Conservation (phyloP, 2,888 invertebrate genomes). For the Boloria euphrosyne region DNA sequence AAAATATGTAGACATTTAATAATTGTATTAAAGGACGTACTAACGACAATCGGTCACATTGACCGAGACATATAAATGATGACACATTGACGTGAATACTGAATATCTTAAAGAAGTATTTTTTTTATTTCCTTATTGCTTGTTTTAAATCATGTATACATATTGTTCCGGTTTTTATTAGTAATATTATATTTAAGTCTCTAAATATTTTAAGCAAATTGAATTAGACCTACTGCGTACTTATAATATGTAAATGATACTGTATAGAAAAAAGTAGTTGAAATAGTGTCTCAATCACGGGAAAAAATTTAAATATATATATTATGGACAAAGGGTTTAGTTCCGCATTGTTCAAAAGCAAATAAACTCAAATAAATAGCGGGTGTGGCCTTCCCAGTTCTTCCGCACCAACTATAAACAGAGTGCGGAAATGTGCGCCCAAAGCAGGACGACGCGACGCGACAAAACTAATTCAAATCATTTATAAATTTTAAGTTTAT, state of each 20-base stretch:
- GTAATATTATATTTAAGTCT: slow-evolving; percentile 9
- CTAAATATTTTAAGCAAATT: not conserved
- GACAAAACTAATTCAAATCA: slow-evolving; percentile 29
- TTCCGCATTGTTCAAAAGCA: slow-evolving; percentile 49
- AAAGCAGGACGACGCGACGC: slow-evolving; percentile 19
- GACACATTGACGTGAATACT: slow-evolving; percentile 34
- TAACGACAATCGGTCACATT: not conserved
- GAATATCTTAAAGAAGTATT: slow-evolving; percentile 16
- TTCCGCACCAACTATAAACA: slow-evolving; percentile 75
- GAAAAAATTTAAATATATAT: slow-evolving; percentile 4
- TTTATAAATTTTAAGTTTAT: slow-evolving; percentile 7
- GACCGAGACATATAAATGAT: slow-evolving; percentile 19
- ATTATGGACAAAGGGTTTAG: slow-evolving; percentile 26
- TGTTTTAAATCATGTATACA: slow-evolving; percentile 22
- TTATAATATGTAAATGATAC: no score
- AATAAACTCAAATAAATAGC: slow-evolving; percentile 56
- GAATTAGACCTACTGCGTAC: no score
- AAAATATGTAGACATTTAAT: no score
- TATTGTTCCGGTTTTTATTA: slow-evolving; percentile 34
- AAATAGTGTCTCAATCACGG: not conserved
- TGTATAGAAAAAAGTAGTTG: no score
- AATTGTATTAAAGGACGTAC: not conserved
- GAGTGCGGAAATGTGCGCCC: slow-evolving; percentile 67
- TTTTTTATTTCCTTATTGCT: slow-evolving; percentile 32
- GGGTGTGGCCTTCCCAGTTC: slow-evolving; percentile 63